A percentile compares a stretch with the other conserved stretches of the same genome.
These are phyloP conservation scores for Noctua janthina DNA, from an alignment of 2,888 invertebrate species.

Conservation along the genomic window DNA sequence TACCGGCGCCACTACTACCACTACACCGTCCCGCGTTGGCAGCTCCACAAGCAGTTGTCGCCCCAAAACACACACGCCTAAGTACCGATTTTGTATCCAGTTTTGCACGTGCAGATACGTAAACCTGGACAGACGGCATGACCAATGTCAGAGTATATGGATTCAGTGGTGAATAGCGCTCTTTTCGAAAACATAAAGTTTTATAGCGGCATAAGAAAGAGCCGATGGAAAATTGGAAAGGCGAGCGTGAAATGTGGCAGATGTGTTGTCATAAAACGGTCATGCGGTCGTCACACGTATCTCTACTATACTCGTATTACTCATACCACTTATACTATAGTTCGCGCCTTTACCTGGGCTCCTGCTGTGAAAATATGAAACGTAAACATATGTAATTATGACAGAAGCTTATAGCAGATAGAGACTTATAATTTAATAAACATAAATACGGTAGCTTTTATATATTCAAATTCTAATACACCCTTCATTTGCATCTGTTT, in stretches of 20 bases:
- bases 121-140: constrained; percentile 82
- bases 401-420: constrained; percentile 11
- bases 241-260: constrained; percentile 88
- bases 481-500: constrained; percentile 44
- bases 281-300: constrained; percentile 51
- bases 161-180: constrained; percentile 80
- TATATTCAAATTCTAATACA: constrained; percentile 35
- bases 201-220: constrained; percentile 84
- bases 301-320: constrained; percentile 11
- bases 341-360: background rate
- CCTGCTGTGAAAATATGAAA: constrained; percentile 21
- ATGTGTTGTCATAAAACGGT: constrained; percentile 79
- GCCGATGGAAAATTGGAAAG: constrained; percentile 87
- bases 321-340: background rate
- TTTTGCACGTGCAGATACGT: constrained; percentile 68
- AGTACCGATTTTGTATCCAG: constrained; percentile 63
- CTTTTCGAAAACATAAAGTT: constrained; percentile 85
- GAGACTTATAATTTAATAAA: constrained; percentile 21
- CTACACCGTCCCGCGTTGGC: constrained; percentile 36
- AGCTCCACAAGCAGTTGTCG: constrained; percentile 57
- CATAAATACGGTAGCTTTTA: constrained; percentile 42
- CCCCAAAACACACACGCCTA: constrained; percentile 61
- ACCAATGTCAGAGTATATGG: constrained; percentile 83
- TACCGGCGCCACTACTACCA: constrained; percentile 72
- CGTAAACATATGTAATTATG: constrained; percentile 17